Conservation (phyloP, 2,113 vertebrate genomes). For the Silurus glanis region DNA sequence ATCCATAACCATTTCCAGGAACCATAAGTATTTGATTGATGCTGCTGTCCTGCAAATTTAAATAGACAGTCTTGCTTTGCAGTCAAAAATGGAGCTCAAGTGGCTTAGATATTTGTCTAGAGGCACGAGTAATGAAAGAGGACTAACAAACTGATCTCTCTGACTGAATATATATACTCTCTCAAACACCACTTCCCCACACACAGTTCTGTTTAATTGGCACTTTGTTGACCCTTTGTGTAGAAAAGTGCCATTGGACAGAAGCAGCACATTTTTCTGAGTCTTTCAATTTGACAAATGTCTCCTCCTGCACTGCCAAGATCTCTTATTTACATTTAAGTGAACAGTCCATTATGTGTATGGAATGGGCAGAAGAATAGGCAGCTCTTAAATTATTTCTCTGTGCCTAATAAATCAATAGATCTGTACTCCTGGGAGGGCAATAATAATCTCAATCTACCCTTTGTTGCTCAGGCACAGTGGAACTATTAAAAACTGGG, state of each 20-base stretch:
- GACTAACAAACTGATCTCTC: slow-evolving; percentile 1
- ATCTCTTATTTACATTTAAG: slow-evolving; percentile 48
- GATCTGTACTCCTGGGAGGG: slow-evolving; percentile 40
- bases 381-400: slow-evolving; percentile 49
- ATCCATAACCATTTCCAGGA: background rate
- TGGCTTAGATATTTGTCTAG: background rate
- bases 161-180: background rate
- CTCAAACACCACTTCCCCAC: slow-evolving; percentile 28
- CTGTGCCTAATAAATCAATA: slow-evolving; percentile 55
- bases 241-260: slow-evolving; percentile 25
- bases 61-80: slow-evolving; percentile 2
- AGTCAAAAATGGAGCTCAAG: slow-evolving; percentile 16
- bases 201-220: slow-evolving; percentile 47
- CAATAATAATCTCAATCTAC: slow-evolving; percentile 35
- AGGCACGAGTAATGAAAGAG: slow-evolving; percentile 31
- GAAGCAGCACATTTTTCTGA: slow-evolving; percentile 23
- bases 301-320: slow-evolving; percentile 8
- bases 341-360: slow-evolving; percentile 43
- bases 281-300: slow-evolving; percentile 31
- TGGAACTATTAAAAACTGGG: slow-evolving; percentile 43
- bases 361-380: slow-evolving; percentile 30
- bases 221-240: slow-evolving; percentile 34
- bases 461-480: slow-evolving; percentile 36
- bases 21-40: slow-evolving; percentile 13
- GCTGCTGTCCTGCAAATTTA: background rate